Evolutionary conservation across 2,888 invertebrate species (phyloP), one percentile per base, ranked within the genome.

Genomic region (Syrista parreyssii): DNA sequence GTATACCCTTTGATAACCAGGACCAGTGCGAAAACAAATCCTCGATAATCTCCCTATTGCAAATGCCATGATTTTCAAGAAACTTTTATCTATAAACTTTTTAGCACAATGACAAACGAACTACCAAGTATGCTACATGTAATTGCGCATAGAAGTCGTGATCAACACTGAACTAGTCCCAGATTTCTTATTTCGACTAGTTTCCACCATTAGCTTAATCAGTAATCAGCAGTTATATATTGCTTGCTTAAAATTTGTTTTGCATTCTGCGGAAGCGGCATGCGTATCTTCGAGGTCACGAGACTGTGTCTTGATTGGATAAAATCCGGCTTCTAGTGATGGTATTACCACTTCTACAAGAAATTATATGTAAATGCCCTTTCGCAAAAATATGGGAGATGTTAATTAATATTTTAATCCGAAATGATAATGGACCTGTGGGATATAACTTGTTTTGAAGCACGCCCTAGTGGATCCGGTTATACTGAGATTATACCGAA

Each of bases 21-120:
- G 68, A 74, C 75, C 83, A 12, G 80, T 68, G 68, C 85, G 84
- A 12, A 86, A 73, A 40, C 84, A 83, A 73, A 84, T 76, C n/a
- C 80, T 82, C 32, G 84, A 77, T 2, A 83, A 82, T 75, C 84
- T 83, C 68, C 76, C 85, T 12, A 87, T 81, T 12, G 83, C 78
- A 74, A 86, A 88, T 77, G 87, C 84, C 89, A 89, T 89, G 30
- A n/a, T 76, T 9, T 11, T 12, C 31, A 15, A 12, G 36, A 68
- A 15, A 30, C 2, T 30, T 6, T 30, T 71, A 30, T 71, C 9
- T 71, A 30, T 6, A 23, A 15, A 30, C 12, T 71, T 30, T 11
- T 12, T 23, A 30, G 11, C 34, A 55, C 55, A 55, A 2, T 23
- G 15, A 23, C 40, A 40, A 55, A 9, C 23, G 15, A 40, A 23